These are phyloP conservation scores for Agonopterix subpropinquella DNA, from an alignment of 2,888 invertebrate genomes.

Conservation along the genomic window DNA sequence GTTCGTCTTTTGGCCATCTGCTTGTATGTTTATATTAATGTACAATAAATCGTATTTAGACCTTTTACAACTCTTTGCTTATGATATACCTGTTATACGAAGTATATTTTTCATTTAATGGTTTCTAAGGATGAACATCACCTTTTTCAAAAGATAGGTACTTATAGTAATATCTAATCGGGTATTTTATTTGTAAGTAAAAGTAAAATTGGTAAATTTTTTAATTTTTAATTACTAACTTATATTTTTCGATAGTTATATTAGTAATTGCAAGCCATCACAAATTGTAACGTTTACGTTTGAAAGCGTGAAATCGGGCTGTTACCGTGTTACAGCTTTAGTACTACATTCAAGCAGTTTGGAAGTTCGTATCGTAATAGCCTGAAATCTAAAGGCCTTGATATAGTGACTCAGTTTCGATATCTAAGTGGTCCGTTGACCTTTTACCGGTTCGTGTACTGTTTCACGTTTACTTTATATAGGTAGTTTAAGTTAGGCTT, in stretches of 20 bases:
- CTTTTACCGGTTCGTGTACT: slow-evolving; percentile 52
- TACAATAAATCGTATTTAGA: too few species aligned
- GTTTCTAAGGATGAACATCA: too few species aligned
- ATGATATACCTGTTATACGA: too few species aligned
- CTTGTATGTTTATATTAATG: too few species aligned
- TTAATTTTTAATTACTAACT: too few species aligned
- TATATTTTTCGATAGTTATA: too few species aligned
- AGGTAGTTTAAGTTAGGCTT: not conserved
- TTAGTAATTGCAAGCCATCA: not conserved
- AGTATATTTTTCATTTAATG: too few species aligned
- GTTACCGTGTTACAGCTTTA: slow-evolving; percentile 22
- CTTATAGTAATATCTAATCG: too few species aligned
- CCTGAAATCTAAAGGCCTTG: slow-evolving; percentile 65
- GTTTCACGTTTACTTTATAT: slow-evolving; percentile 39
- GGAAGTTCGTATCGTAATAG: slow-evolving; percentile 33
- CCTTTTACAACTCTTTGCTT: too few species aligned
- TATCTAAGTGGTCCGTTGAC: slow-evolving; percentile 66
- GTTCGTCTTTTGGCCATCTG: not conserved
- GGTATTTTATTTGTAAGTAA: too few species aligned
- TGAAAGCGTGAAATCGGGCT: slow-evolving; percentile 34
- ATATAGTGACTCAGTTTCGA: slow-evolving; percentile 70
- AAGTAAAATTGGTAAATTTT: too few species aligned
- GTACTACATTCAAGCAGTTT: slow-evolving; percentile 11
- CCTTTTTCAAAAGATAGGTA: too few species aligned
- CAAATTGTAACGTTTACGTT: not conserved